Evolutionary conservation across 2,888 invertebrate species (phyloP).

Genomic region (Harmothoe impar): DNA sequence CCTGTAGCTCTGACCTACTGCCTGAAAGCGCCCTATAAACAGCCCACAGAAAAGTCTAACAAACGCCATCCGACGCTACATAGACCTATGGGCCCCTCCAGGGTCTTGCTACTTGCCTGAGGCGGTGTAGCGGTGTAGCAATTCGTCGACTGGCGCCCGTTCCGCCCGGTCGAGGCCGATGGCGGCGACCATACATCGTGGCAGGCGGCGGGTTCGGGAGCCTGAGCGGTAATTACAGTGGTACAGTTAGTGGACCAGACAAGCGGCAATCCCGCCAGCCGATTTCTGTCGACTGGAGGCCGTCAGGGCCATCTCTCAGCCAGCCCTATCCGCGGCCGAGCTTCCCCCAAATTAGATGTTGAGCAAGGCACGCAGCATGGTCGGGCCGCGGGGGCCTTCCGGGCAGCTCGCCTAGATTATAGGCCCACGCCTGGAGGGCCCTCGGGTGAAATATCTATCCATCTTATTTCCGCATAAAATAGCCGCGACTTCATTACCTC

Average conservation of each 20-base stretch:
- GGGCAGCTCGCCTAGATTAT: background rate
- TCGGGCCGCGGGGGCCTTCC: background rate
- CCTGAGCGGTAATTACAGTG: constrained; percentile 34
- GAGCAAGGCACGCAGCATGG: background rate
- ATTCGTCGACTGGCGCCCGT: no score
- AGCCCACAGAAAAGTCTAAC: no score
- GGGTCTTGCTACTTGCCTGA: no score
- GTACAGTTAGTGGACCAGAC: constrained; percentile 46
- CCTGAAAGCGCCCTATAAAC: no score
- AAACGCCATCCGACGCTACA: no score
- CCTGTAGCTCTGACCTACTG: no score
- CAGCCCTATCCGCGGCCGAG: background rate
- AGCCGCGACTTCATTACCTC: constrained; percentile 22
- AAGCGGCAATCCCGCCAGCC: constrained; percentile 57
- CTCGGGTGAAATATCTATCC: constrained; percentile 6
- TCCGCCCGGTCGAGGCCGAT: background rate
- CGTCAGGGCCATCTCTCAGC: constrained; percentile 29
- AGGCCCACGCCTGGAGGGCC: background rate
- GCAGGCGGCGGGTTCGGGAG: background rate
- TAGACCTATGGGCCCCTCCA: no score
- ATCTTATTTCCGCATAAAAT: constrained; percentile 1
- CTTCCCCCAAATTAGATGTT: background rate
- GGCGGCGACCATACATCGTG: constrained; percentile 3
- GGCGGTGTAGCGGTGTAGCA: no score
- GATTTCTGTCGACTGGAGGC: constrained; percentile 11